Base-by-base conservation (phyloP, 2,797 vertebrate genomes). In the Rachycentron canadum region DNA sequence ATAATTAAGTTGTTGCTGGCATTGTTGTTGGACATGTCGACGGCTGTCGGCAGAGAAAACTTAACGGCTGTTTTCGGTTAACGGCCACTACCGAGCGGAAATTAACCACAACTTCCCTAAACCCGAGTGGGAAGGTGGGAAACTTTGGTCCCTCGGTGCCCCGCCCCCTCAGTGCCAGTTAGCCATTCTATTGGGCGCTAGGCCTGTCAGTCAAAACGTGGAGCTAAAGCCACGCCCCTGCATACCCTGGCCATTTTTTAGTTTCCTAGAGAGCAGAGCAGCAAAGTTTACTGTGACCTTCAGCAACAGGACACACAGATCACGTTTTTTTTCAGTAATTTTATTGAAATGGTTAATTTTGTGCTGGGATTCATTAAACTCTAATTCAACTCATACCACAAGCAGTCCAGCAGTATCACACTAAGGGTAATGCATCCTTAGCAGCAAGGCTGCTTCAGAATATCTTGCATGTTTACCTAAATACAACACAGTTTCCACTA, bases 21-120 rank as follows among this genome's bases (percentile, higher is more conserved):
- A 47, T 95, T 95, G 84, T 95, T 95, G 92, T 95, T 95, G 56
- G 95, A 95, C 95, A 96, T 96, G 85, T 56, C 84, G 85, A 59
- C 77, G 56, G 65, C 26, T 56, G 76, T 82, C 61, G 25, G 16
- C 30, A 6, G 45, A 61, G 25, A 77, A 69, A 69, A 73, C 38
- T 59, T 81, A 17, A 70, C 53, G 59, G 47, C 6, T 68, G 10
- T 53, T 73, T 36, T 3, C 4, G 32, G 11, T 26, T 30, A 53
- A 59, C 65, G 63, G 43, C 47, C 53, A 64, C 67, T 17, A 50
- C 28, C 43, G 41, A 74, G 67, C 88, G 84, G 86, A 91, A 91
- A 82, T 78, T 76, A 80, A 73, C 75, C 79, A 79, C 50, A 73
- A 81, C 76, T 73, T 73, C 28, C 65, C 49, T 1, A 41, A 81